phyloP scores from a whole-genome alignment of 1,140 invertebrate species.

The Drosophila simulans region DNA sequence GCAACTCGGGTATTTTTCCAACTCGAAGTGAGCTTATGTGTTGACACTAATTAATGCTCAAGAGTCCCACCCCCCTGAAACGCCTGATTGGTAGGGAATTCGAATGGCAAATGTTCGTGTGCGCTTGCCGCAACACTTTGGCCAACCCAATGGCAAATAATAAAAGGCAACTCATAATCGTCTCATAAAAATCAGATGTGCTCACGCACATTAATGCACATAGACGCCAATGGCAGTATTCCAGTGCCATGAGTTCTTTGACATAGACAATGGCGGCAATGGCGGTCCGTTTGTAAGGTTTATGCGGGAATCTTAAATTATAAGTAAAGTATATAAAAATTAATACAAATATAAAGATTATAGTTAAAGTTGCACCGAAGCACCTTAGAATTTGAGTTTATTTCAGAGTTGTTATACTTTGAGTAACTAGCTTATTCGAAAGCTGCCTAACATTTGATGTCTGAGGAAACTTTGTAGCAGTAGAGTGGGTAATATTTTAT shows the following conservation, averaged over 20 bases:
- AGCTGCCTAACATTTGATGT: too few relatives aligned
- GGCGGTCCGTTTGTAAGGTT: neutral
- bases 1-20: neutral
- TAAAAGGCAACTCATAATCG: constrained; percentile 82
- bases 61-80: constrained; percentile 1
- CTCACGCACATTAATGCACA: constrained; percentile 69
- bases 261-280: constrained; percentile 70
- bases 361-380: too few relatives aligned
- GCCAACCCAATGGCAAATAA: constrained; percentile 72
- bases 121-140: constrained; percentile 68
- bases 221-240: constrained; percentile 25
- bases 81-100: neutral
- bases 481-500: too few relatives aligned
- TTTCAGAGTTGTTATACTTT: too few relatives aligned
- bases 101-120: constrained; percentile 18
- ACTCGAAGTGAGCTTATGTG: constrained; percentile 13
- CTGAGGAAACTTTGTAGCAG: too few relatives aligned
- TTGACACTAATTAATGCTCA: constrained; percentile 46
- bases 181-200: constrained; percentile 80
- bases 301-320: neutral
- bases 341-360: too few relatives aligned
- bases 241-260: constrained; percentile 55
- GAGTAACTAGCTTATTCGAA: neutral
- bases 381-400: too few relatives aligned
- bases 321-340: too few relatives aligned